These are phyloP conservation scores for Rostratula benghalensis DNA, from an alignment of 2,113 vertebrate genomes.

Conservation along the genomic window DNA sequence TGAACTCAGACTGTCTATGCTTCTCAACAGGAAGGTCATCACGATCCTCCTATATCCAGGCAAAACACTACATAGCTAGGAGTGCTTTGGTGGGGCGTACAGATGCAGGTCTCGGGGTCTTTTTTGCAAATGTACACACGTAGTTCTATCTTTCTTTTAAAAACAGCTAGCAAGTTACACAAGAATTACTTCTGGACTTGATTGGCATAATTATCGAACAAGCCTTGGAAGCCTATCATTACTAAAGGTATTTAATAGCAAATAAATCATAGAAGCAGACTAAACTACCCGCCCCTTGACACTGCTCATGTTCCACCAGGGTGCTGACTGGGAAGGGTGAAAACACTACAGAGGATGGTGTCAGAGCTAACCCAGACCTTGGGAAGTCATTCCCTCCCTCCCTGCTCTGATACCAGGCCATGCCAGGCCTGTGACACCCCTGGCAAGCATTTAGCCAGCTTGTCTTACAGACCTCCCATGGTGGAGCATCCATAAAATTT, in stretches of 20 bases:
- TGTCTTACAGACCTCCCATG: background rate
- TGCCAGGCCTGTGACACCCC: background rate
- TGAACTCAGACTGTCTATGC: background rate
- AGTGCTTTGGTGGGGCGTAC: background rate
- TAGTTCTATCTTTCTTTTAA: background rate
- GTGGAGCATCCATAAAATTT: background rate
- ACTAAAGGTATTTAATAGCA: slow-evolving; percentile 25
- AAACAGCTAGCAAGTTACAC: background rate
- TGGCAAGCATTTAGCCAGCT: background rate
- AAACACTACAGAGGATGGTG: background rate
- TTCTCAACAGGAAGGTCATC: background rate
- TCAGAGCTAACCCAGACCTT: background rate
- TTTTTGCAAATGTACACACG: background rate
- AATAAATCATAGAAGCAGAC: slow-evolving; percentile 1
- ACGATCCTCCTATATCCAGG: background rate
- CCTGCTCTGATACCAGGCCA: background rate
- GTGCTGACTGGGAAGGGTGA: background rate
- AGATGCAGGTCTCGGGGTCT: background rate
- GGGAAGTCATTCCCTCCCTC: background rate
- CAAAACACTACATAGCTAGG: background rate
- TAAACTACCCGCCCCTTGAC: background rate
- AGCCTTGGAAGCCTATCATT: background rate
- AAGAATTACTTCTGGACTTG: slow-evolving; percentile 3
- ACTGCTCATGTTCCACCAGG: background rate
- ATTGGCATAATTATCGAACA: background rate